Percentiles rank a stretch among this genome's conserved stretches.
Evolutionary conservation across 2,113 vertebrate genomes (phyloP).

Genomic region (Notarius quadriscutis): DNA sequence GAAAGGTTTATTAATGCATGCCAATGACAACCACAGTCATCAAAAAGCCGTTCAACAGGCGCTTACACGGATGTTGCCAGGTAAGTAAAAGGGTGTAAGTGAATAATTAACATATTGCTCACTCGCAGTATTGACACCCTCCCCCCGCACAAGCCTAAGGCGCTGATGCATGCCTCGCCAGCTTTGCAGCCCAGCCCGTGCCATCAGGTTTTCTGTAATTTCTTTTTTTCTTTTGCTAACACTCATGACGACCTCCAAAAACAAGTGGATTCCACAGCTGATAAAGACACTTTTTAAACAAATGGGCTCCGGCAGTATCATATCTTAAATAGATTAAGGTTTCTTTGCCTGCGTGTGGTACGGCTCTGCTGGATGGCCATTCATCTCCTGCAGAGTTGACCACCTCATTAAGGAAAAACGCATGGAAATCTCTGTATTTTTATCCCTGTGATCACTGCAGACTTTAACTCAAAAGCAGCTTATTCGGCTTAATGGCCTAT

Average conservation of each 20-base stretch:
- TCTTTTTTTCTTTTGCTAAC: too few relatives aligned
- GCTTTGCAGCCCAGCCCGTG: too few relatives aligned
- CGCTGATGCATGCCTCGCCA: too few relatives aligned
- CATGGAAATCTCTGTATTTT: neutral
- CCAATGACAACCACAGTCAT: too few relatives aligned
- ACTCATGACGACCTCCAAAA: slow-evolving; percentile 42
- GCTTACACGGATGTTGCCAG: too few relatives aligned
- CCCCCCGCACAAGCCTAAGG: too few relatives aligned
- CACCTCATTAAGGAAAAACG: slow-evolving; percentile 39
- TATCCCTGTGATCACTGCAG: neutral
- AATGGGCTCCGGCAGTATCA: slow-evolving; percentile 47
- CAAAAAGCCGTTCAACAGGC: too few relatives aligned
- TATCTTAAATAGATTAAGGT: slow-evolving; percentile 44
- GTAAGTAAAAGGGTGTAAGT: too few relatives aligned
- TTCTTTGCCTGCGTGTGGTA: slow-evolving; percentile 47
- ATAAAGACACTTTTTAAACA: slow-evolving; percentile 50
- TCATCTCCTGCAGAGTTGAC: slow-evolving; percentile 27
- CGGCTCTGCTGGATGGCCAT: slow-evolving; percentile 29
- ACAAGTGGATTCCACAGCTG: slow-evolving; percentile 53
- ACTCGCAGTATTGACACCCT: too few relatives aligned
- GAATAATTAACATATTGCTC: too few relatives aligned
- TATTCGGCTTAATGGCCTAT: neutral
- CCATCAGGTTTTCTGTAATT: too few relatives aligned
- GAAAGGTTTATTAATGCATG: too few relatives aligned
- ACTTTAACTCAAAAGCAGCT: slow-evolving; percentile 17